These are phyloP conservation scores for Orbicella faveolata DNA, from an alignment of 64 coral and sea anemone species.

Conservation along the genomic window DNA sequence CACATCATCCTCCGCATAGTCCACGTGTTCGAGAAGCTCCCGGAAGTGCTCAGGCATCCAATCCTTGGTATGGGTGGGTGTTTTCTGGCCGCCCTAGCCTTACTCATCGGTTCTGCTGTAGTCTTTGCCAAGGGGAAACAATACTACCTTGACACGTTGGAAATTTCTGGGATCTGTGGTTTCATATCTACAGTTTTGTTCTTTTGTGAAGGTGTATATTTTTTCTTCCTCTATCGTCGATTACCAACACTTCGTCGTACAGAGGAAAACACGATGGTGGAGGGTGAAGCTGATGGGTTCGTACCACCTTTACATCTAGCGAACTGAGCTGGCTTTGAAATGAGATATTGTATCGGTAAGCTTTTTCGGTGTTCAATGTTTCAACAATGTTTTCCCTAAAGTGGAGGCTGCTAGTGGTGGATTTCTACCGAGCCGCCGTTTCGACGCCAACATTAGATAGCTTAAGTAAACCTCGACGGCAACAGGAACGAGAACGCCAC, in stretches of 20 bases:
- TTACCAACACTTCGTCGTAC: conserved; percentile 9
- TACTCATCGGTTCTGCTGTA: conserved; percentile 67
- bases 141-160: background rate
- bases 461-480: too few species aligned
- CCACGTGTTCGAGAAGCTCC: conserved; percentile 73
- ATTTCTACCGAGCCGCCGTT: too few species aligned
- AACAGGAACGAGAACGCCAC: too few species aligned
- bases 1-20: conserved; percentile 63
- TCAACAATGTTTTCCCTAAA: too few species aligned
- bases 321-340: background rate
- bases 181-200: conserved; percentile 66
- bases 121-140: conserved; percentile 31
- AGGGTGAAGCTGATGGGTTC: conserved; percentile 25
- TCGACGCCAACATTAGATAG: too few species aligned
- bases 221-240: conserved; percentile 42
- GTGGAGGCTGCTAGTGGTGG: too few species aligned
- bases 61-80: conserved; percentile 62
- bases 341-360: background rate
- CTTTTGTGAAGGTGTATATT: conserved; percentile 60
- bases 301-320: background rate
- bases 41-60: conserved; percentile 41
- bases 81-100: conserved; percentile 25
- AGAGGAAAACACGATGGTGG: background rate
- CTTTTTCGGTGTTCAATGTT: too few species aligned
- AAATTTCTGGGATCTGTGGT: conserved; percentile 57